phyloP scores from a whole-genome alignment of 2,888 invertebrate genomes.

The Ditula angustiorana region DNA sequence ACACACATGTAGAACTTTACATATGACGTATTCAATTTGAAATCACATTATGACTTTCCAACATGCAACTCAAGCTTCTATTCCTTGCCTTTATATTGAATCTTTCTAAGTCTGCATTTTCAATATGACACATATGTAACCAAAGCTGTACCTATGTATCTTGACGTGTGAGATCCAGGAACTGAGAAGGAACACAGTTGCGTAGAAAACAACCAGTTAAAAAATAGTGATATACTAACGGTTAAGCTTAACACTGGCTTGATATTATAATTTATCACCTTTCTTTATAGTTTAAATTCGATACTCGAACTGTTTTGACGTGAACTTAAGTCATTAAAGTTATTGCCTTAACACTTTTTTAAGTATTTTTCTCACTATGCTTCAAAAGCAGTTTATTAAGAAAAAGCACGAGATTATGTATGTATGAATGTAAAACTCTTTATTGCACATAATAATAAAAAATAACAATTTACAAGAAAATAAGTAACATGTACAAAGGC shows the following conservation, averaged over 20 bases:
- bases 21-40: conserved; percentile 72
- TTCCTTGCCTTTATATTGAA: conserved; percentile 77
- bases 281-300: not conserved
- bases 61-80: conserved; percentile 72
- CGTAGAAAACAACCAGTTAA: conserved; percentile 68
- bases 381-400: no score
- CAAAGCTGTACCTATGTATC: conserved; percentile 50
- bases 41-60: conserved; percentile 80
- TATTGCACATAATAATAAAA: no score
- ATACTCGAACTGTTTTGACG: no score
- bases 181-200: conserved; percentile 78
- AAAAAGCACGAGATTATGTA: no score
- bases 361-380: no score
- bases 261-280: not conserved
- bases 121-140: conserved; percentile 64
- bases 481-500: no score
- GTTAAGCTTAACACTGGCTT: conserved; percentile 6
- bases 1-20: conserved; percentile 43
- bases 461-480: no score
- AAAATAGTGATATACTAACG: conserved; percentile 49
- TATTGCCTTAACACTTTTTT: no score
- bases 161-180: conserved; percentile 72
- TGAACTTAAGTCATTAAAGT: no score
- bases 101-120: conserved; percentile 70
- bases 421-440: no score